Conservation (phyloP, 2,797 vertebrate species). For the Xenops minutus region DNA sequence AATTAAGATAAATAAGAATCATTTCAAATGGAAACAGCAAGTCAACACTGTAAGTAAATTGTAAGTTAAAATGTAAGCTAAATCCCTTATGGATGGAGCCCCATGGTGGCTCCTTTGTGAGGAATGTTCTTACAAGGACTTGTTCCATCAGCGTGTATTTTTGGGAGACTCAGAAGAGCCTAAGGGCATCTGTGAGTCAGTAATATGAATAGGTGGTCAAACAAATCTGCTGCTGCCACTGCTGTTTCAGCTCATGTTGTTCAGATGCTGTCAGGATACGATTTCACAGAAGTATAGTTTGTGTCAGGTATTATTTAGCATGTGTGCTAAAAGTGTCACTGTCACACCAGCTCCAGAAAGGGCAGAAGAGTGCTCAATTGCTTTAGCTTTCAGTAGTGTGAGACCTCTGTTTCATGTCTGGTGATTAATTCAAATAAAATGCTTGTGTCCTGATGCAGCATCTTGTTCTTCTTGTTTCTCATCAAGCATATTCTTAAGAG, state of each 20-base stretch:
- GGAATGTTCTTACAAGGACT: not conserved
- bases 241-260: not conserved
- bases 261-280: not conserved
- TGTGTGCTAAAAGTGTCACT: not conserved
- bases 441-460: not conserved
- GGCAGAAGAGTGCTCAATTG: not conserved
- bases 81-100: fast-evolving
- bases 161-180: not conserved
- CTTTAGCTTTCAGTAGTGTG: not conserved
- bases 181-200: not conserved
- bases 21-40: not conserved
- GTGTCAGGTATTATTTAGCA: not conserved
- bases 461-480: not conserved
- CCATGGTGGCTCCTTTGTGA: not conserved
- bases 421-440: not conserved
- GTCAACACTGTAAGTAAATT: not conserved
- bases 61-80: not conserved
- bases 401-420: not conserved
- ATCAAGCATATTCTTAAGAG: not conserved
- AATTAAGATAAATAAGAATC: not conserved
- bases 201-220: not conserved
- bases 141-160: not conserved
- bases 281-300: not conserved
- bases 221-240: not conserved
- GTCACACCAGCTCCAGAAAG: not conserved